Conservation (phyloP, 2,888 invertebrate species). For the Chymomyza fuscimana region DNA sequence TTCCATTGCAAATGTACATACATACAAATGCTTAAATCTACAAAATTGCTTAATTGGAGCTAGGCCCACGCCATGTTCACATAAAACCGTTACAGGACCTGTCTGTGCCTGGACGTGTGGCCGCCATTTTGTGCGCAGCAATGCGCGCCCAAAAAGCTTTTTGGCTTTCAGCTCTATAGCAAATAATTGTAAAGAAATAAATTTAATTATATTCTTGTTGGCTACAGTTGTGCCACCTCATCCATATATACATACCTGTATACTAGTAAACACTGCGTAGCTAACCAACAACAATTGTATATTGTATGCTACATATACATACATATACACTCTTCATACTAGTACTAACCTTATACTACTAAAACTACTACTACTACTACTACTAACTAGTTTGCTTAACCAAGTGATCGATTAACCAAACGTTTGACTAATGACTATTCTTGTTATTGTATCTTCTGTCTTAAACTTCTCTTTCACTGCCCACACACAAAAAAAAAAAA, state of each 20-base stretch:
- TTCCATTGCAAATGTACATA: constrained; percentile 3
- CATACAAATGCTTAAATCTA: constrained; percentile 24
- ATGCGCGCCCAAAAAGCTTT: not conserved
- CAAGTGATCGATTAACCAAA: constrained; percentile 63
- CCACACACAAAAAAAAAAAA: constrained; percentile 55
- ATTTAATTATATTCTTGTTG: not conserved
- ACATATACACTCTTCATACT: not conserved
- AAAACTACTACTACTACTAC: constrained; percentile 39
- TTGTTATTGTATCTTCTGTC: constrained; percentile 72
- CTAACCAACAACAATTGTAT: constrained; percentile 7
- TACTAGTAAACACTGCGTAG: constrained; percentile 3
- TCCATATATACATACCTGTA: constrained; percentile 1
- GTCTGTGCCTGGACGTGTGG: constrained; percentile 7
- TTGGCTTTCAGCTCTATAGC: not conserved
- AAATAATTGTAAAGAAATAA: not conserved
- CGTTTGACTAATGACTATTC: constrained; percentile 70
- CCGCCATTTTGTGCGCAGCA: constrained; percentile 23
- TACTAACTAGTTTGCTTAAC: constrained; percentile 53
- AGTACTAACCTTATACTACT: constrained; percentile 22
- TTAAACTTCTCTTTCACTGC: constrained; percentile 70
- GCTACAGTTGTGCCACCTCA: too few relatives aligned
- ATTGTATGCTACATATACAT: constrained; percentile 2
- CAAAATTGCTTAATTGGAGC: constrained; percentile 16
- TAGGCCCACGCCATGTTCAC: constrained; percentile 1
- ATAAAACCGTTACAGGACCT: constrained; percentile 22